Evolutionary conservation across 2,797 vertebrate species (phyloP).

Genomic region (Selene dorsalis): DNA sequence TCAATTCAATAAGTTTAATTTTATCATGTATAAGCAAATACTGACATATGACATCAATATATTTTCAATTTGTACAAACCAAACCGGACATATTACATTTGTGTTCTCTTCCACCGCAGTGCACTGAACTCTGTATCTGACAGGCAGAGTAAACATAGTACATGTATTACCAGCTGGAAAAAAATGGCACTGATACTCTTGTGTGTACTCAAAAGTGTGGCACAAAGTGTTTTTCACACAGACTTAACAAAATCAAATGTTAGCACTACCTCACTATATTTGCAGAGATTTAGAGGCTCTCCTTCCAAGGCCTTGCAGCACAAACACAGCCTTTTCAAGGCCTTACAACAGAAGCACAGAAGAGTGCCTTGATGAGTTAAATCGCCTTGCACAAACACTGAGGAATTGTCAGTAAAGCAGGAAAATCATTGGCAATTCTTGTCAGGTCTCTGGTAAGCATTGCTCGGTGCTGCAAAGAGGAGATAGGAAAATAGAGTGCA

Average conservation of each 20-base stretch:
- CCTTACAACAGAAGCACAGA: constrained; percentile 81
- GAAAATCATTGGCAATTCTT: constrained; percentile 86
- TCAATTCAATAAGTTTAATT: background rate
- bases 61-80: background rate
- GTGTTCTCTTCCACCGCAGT: background rate
- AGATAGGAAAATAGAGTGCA: constrained; percentile 84
- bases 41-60: too few relatives aligned
- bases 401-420: constrained; percentile 82
- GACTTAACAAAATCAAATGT: constrained; percentile 73
- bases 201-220: constrained; percentile 41
- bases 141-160: constrained; percentile 10
- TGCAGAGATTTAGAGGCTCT: constrained; percentile 70
- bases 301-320: constrained; percentile 77
- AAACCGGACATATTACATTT: background rate
- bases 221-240: constrained; percentile 57
- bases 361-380: constrained; percentile 84
- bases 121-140: constrained; percentile 5
- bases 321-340: constrained; percentile 82
- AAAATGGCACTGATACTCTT: constrained; percentile 38
- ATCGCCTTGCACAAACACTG: constrained; percentile 83
- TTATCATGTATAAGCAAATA: background rate
- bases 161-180: background rate
- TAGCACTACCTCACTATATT: constrained; percentile 56
- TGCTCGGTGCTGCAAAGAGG: constrained; percentile 81
- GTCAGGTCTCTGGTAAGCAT: constrained; percentile 82